These are phyloP conservation scores for Caenorhabditis afra DNA, from an alignment of 2,888 invertebrate genomes.

Conservation along the genomic window DNA sequence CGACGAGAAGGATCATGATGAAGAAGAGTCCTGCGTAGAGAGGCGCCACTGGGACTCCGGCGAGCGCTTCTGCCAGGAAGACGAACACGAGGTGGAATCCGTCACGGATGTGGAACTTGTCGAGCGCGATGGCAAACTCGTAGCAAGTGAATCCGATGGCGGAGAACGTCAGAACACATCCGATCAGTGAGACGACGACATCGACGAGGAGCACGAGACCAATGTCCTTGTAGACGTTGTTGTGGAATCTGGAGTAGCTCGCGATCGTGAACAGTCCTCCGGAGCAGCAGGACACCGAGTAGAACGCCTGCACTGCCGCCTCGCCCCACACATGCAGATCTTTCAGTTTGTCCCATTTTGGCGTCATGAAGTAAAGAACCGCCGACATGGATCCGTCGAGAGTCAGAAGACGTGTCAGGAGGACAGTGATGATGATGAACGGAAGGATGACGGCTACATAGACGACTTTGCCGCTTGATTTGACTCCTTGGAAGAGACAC, in stretches of 20 bases:
- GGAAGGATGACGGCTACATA: conserved; percentile 83
- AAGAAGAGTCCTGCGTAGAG: conserved; percentile 90
- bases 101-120: conserved; percentile 76
- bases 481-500: conserved; percentile 88
- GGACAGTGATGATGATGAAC: conserved; percentile 83
- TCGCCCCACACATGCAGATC: conserved; percentile 90
- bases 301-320: conserved; percentile 91
- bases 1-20: conserved; percentile 83
- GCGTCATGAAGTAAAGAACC: conserved; percentile 88
- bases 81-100: conserved; percentile 86
- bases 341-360: conserved; percentile 81
- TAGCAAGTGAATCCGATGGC: conserved; percentile 89
- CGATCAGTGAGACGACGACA: conserved; percentile 88
- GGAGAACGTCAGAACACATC: conserved; percentile 89
- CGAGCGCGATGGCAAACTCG: conserved; percentile 85
- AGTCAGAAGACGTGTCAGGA: conserved; percentile 88
- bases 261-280: conserved; percentile 90
- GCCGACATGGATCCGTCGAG: conserved; percentile 88
- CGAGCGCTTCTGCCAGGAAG: conserved; percentile 89
- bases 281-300: conserved; percentile 90
- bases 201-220: conserved; percentile 88
- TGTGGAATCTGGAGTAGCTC: conserved; percentile 90
- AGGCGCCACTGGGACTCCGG: conserved; percentile 87
- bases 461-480: conserved; percentile 87
- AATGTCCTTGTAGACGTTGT: conserved; percentile 88